Percentiles rank a stretch among this genome's conserved stretches.
Conservation (phyloP, 2,113 vertebrate species). For the Haliaeetus leucogaster region DNA sequence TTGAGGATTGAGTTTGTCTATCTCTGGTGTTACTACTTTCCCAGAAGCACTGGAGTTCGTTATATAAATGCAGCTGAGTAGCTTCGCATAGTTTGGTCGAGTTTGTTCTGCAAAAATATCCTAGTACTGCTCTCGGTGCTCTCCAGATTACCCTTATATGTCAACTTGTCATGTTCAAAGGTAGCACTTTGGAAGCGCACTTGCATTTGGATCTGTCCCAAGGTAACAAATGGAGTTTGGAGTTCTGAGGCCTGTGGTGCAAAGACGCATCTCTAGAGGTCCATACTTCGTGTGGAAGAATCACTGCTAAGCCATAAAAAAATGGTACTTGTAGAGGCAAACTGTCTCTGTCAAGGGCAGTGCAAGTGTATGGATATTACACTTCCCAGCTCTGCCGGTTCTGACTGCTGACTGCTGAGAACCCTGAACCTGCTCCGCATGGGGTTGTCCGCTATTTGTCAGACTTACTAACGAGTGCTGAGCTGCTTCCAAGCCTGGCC, state of each 20-base stretch:
- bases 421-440: not conserved
- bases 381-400: not conserved
- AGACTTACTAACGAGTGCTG: not conserved
- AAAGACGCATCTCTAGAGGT: not conserved
- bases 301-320: not conserved
- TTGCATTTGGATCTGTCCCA: not conserved
- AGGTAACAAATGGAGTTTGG: not conserved
- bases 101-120: not conserved
- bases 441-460: not conserved
- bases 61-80: not conserved
- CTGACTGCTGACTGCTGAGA: conserved; percentile 21
- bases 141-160: not conserved
- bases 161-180: not conserved
- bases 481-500: not conserved
- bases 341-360: not conserved
- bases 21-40: not conserved
- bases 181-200: not conserved
- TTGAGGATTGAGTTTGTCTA: not conserved
- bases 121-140: not conserved
- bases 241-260: not conserved
- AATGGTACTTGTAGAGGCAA: not conserved
- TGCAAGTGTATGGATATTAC: not conserved
- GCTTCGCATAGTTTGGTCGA: not conserved
- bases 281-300: not conserved
- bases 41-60: not conserved